A percentile compares a stretch with the other conserved stretches of the same genome.
These are phyloP conservation scores for Odontomyia ornata DNA, from an alignment of 2,888 invertebrate species.

Conservation along the genomic window DNA sequence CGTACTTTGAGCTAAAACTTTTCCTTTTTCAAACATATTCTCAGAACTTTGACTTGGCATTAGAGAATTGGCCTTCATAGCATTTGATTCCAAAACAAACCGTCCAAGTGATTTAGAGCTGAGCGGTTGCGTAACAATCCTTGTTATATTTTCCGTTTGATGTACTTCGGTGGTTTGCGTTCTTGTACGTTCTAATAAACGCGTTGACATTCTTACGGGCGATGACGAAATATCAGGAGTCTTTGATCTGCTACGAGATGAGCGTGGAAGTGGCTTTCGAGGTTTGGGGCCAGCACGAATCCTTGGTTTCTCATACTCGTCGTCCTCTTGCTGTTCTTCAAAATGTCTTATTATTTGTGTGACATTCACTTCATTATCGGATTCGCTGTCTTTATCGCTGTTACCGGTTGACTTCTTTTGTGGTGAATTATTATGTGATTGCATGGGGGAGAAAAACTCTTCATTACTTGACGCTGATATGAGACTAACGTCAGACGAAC, in stretches of 20 bases:
- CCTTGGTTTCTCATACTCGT: background rate
- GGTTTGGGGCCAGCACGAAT: constrained; percentile 37
- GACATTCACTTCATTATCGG: constrained; percentile 7
- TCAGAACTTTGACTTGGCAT: background rate
- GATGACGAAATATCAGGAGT: constrained; percentile 47
- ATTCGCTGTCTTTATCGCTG: constrained; percentile 5
- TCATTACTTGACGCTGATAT: constrained; percentile 41
- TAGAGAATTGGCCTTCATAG: constrained; percentile 16
- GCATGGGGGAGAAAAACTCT: constrained; percentile 42
- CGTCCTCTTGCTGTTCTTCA: background rate
- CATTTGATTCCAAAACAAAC: constrained; percentile 45
- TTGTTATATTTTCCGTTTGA: background rate
- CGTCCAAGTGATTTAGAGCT: constrained; percentile 44
- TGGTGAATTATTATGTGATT: constrained; percentile 32
- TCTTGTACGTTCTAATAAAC: background rate
- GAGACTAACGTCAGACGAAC: constrained; percentile 28
- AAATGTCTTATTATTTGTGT: background rate
- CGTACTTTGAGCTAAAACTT: constrained; percentile 22
- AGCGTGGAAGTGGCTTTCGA: constrained; percentile 30
- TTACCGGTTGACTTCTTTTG: background rate
- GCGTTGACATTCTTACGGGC: constrained; percentile 43
- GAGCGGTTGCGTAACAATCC: background rate
- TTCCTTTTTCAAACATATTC: background rate
- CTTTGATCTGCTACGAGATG: constrained; percentile 45
- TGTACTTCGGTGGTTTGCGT: background rate